Base-by-base conservation (phyloP, 2,113 vertebrate species). In the Larimichthys crocea region DNA sequence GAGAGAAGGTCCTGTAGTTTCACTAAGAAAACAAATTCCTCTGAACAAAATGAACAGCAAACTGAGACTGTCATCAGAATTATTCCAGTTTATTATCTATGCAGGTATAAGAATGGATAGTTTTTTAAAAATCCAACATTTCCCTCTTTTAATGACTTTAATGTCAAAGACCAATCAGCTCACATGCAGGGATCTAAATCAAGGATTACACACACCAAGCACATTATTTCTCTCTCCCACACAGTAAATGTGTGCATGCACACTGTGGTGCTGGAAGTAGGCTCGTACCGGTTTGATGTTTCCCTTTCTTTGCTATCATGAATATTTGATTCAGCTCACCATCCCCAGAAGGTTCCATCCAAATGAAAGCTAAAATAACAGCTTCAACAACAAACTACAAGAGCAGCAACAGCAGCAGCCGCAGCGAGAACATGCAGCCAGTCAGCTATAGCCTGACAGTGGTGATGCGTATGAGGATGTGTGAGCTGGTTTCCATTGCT, bases 261-360 rank as follows among this genome's bases (percentile, higher is more conserved):
- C 68, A 67, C 66, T 55, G 26, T 69, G 74, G 48, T 73, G 75
- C 63, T 42, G 44, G 53, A 80, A 72, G 75, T 62, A 55, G 26
- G 76, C 62, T 60, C 10, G 8, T 59, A 46, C 52, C 52, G 86
- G 79, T 82, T 88, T 90, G 88, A 88, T 91, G 82, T 77, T 89
- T 90, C 75, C 24, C 61, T 83, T 90, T 90, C 86, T 92, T 88
- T 88, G 84, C 87, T 57, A 62, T 86, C 90, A 93, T 91, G 80
- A 92, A 92, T 93, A 89, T 91, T 92, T 92, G 80, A 93, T 91
- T 80, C 74, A 15, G 72, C 68, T 74, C 81, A 78, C 64, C 74
- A 68, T 83, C 70, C 83, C 88, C 87, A 87, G 82, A 86, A 89
- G 88, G 63, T 85, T 89, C 67, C 67, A 57, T 86, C 70, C 77